Conservation (phyloP, 2,113 vertebrate genomes). For the Geococcyx californianus region DNA sequence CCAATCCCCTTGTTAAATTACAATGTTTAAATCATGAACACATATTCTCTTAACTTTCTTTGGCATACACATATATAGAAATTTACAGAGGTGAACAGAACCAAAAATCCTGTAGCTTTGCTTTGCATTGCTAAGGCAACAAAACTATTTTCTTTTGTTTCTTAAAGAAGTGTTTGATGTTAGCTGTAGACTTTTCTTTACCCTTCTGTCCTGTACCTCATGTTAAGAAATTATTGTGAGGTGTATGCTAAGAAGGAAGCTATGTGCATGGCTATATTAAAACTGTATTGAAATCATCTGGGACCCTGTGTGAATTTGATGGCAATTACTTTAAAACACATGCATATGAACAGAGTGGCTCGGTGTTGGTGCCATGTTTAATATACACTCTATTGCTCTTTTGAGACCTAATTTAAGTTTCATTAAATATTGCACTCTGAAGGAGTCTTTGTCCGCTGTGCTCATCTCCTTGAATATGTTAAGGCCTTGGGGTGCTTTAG, state of each 20-base stretch:
- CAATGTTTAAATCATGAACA: neutral
- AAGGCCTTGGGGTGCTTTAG: neutral
- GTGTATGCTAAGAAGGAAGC: neutral
- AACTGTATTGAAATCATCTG: conserved; percentile 3
- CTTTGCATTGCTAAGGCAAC: neutral
- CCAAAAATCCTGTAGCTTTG: neutral
- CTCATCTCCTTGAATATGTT: conserved; percentile 14
- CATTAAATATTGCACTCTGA: conserved; percentile 40
- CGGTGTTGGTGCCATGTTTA: conserved; percentile 5
- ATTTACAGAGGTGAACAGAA: neutral
- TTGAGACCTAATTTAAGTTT: conserved; percentile 63
- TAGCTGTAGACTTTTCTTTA: neutral
- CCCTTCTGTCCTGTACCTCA: neutral
- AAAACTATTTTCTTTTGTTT: neutral
- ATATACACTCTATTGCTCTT: conserved; percentile 24
- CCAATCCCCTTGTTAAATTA: neutral
- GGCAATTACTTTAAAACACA: conserved; percentile 1
- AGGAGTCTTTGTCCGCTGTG: neutral
- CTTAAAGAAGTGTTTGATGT: neutral
- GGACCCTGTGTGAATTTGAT: neutral
- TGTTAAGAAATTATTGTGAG: neutral
- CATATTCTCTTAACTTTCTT: neutral
- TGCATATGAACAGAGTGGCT: neutral
- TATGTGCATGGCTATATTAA: neutral
- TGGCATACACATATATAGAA: neutral